Conservation (phyloP, 2,888 invertebrate species). For the Herminia tarsipennalis region DNA sequence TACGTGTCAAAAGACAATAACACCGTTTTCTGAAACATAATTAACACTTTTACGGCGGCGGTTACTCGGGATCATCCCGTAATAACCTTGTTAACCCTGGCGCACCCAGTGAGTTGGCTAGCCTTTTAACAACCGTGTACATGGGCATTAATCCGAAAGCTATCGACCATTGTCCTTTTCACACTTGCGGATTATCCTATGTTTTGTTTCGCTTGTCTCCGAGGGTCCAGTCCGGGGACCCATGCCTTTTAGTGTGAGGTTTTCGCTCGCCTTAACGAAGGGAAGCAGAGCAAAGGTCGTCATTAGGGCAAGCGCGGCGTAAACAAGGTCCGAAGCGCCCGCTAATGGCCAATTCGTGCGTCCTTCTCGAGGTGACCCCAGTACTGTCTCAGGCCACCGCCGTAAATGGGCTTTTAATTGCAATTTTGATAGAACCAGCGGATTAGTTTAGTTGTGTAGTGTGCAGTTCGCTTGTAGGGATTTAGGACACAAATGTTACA, state of each 20-base stretch:
- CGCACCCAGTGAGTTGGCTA: constrained; percentile 78
- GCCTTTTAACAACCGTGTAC: constrained; percentile 84
- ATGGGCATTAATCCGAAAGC: constrained; percentile 85
- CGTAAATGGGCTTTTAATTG: constrained; percentile 84
- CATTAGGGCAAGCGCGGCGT: constrained; percentile 86
- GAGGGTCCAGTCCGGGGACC: constrained; percentile 77
- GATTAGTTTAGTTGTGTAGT: constrained; percentile 75
- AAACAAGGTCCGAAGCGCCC: constrained; percentile 85
- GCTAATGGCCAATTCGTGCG: constrained; percentile 86
- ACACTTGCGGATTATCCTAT: constrained; percentile 53
- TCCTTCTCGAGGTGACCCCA: constrained; percentile 82
- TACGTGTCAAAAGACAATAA: constrained; percentile 66
- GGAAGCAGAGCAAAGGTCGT: constrained; percentile 86
- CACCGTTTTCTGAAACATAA: constrained; percentile 77
- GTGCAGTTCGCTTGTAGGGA: constrained; percentile 36
- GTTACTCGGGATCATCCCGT: constrained; percentile 83
- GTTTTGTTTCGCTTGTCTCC: constrained; percentile 74
- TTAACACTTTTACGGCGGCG: constrained; percentile 84
- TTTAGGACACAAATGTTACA: constrained; percentile 7
- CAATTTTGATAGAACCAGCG: constrained; percentile 80
- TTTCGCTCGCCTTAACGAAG: constrained; percentile 86
- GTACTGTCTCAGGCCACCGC: constrained; percentile 73
- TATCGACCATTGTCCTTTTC: constrained; percentile 79
- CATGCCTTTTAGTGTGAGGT: constrained; percentile 85
- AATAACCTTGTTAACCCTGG: constrained; percentile 86